Base-by-base conservation (phyloP, 2,113 vertebrate species). In the Chaenocephalus aceratus region DNA sequence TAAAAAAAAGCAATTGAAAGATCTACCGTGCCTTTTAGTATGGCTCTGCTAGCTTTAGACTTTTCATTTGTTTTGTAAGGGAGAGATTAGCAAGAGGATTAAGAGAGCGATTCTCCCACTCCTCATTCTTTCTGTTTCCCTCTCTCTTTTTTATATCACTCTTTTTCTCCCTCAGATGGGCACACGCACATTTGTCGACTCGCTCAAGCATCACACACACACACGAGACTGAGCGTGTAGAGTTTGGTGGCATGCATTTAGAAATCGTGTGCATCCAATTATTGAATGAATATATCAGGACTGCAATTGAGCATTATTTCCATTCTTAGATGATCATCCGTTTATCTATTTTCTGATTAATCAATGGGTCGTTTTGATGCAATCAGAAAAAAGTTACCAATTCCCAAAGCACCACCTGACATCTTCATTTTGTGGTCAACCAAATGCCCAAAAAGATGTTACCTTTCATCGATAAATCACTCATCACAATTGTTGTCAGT, bases 51-150 rank as follows among this genome's bases (percentile, higher is more conserved):
- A 89, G 90, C 85, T 92, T 93, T 93, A 92, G 89, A 93, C 91
- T 93, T 93, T 93, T 91, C 93, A 94, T 93, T 94, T 93, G 92
- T 91, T 93, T 93, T 93, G 88, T 86, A 86, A 83, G 75, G 74
- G 77, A 89, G 91, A 91, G 92, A 94, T 94, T 94, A 93, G 89
- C 88, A 86, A 83, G 21, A 88, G 91, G 92, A 93, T 93, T 93
- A 93, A 91, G 80, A 84, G 84, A 86, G 86, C 57, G 89, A 90
- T 85, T 92, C 87, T 88, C 89, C 79, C 49, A 46, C 89, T 91
- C 82, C 76, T 87, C 86, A 78, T 90, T 84, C 87, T 89, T 83
- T 74, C 77, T 70, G 11, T 84, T 51, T 77, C 64, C 23, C 56
- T 66, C 83, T 52, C 51, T 75, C 14, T 69, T 65, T 13, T 56